Evolutionary conservation across 2,888 invertebrate species (phyloP).

Genomic region (Luperina testacea): DNA sequence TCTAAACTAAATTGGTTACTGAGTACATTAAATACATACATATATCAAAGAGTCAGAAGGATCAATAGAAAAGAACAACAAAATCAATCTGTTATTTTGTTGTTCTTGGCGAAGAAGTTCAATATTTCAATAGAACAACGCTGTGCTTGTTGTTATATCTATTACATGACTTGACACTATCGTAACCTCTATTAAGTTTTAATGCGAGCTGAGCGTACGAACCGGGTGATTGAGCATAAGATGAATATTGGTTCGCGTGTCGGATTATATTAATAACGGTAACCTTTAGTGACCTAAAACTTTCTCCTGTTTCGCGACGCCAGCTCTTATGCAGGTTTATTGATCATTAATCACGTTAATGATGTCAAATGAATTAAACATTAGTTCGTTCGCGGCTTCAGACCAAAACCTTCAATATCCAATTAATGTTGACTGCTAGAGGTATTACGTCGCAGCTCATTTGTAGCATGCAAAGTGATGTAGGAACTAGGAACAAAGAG

Average conservation of each 20-base stretch:
- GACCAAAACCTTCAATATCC: slow-evolving; percentile 63
- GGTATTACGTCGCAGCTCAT: slow-evolving; percentile 40
- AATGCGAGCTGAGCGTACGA: slow-evolving; percentile 50
- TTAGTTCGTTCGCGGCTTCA: slow-evolving; percentile 57
- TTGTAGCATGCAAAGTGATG: slow-evolving; percentile 49
- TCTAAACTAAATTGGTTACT: slow-evolving; percentile 32
- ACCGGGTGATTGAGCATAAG: slow-evolving; percentile 57
- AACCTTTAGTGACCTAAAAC: slow-evolving; percentile 72
- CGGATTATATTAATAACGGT: slow-evolving; percentile 75
- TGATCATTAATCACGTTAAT: slow-evolving; percentile 74
- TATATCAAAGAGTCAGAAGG: slow-evolving; percentile 1
- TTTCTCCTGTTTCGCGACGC: slow-evolving; percentile 75
- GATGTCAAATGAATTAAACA: slow-evolving; percentile 73
- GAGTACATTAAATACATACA: neutral
- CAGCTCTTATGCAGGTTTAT: slow-evolving; percentile 59
- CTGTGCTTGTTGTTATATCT: slow-evolving; percentile 41
- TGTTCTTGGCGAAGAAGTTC: slow-evolving; percentile 23
- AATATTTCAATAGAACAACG: slow-evolving; percentile 52
- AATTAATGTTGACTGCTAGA: slow-evolving; percentile 53
- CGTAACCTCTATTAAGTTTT: slow-evolving; percentile 56
- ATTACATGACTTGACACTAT: slow-evolving; percentile 61
- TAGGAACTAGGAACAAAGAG: slow-evolving; percentile 45
- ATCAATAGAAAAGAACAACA: neutral
- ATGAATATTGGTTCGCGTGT: slow-evolving; percentile 74
- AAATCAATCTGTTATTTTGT: slow-evolving; percentile 1